Base-by-base conservation (phyloP, 2,797 vertebrate species). In the Tapirus indicus region DNA sequence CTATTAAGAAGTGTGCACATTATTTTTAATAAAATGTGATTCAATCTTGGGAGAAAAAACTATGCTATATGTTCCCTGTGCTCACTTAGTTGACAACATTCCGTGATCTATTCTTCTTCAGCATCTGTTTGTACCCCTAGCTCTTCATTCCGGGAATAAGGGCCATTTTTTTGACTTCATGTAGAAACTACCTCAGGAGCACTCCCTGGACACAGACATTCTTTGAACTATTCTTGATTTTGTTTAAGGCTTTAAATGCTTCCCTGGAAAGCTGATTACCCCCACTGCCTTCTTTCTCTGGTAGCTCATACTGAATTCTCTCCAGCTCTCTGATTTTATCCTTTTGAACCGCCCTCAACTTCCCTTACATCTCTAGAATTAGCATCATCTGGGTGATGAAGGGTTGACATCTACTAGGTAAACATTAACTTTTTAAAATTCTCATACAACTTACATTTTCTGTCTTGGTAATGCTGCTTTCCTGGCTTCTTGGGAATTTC, bases 361-460 rank as follows among this genome's bases (percentile, higher is more conserved):
- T 93, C 29, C 38, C 85, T 87, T 52, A 62, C 6, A 17, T 77
- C 47, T 72, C 74, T 89, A 32, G 69, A 84, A 83, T 77, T 66
- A 84, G 38, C 9, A 78, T 12, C 17, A 54, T 20, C 20, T 96
- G 87, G 64, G 13, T 72, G 16, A 80, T 52, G 9, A 80, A 91
- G 58, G 87, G 35, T 69, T 95, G 7, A 54, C 58, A 72, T 74
- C 23, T 66, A 38, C 44, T 38, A 85, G 32, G 32, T 66, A 72
- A 97, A 77, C 38, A 78, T 64, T 88, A 77, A 6, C 60, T 96
- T 96, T 16, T 58, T 86, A 29, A 86, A 97, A 93, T 82, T 85
- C 64, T 87, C 52, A 1, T 60, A 94, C 11, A 72, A 16, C 21
- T 88, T 93, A 78, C 6, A 72, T 82, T 71, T 95, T 86, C 56